These are phyloP conservation scores for Mesoclemmys tuberculata DNA, from an alignment of 2,113 vertebrate species.

Conservation along the genomic window DNA sequence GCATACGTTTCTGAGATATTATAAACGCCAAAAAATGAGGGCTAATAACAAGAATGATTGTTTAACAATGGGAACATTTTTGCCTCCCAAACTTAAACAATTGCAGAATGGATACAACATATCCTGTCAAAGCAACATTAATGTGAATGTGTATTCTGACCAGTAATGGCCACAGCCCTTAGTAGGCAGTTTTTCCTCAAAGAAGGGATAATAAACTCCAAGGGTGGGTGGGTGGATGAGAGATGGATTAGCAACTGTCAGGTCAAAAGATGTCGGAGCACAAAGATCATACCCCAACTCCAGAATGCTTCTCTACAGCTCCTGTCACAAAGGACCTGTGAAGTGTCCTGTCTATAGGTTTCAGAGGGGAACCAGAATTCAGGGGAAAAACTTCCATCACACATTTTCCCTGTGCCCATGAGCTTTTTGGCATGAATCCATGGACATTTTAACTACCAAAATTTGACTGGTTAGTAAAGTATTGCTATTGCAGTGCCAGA, in stretches of 20 bases:
- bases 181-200: conserved; percentile 4
- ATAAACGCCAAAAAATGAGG: not conserved
- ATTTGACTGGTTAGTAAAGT: not conserved
- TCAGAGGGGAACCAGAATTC: conserved; percentile 1
- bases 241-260: not conserved
- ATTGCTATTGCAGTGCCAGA: not conserved
- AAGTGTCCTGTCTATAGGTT: not conserved
- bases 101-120: not conserved
- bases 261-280: not conserved
- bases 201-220: conserved; percentile 1
- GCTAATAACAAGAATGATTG: not conserved
- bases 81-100: not conserved
- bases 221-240: not conserved
- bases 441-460: not conserved
- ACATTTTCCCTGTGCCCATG: not conserved
- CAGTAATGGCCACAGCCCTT: conserved; percentile 12
- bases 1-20: not conserved
- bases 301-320: not conserved
- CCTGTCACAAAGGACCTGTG: not conserved
- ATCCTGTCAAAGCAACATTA: not conserved
- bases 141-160: not conserved
- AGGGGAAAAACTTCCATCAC: conserved; percentile 5
- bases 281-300: not conserved
- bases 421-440: not conserved
- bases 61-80: not conserved